Base-by-base conservation (phyloP, 2,113 vertebrate species). In the Amia ocellicauda region DNA sequence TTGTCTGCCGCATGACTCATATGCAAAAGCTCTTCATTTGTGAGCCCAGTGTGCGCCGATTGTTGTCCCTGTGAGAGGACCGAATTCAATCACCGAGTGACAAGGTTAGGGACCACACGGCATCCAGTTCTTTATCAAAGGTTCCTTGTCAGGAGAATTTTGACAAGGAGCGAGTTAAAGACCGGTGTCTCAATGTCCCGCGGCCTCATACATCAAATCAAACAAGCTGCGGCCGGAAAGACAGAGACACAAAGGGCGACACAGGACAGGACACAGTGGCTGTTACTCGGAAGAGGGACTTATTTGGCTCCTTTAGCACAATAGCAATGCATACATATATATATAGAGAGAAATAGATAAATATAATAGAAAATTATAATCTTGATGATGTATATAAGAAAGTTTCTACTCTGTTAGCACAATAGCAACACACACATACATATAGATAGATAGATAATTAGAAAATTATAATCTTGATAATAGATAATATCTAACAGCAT, bases 131-230 rank as follows among this genome's bases (percentile, higher is more conserved):
- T 64, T 60, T 64, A 71, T 66, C 69, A 65, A 58, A 52, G 69
- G 55, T 64, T 52, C 17, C 49, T 31, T 65, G 62, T 65, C 62
- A 59, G 23, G 36, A 42, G 58, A 54, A 51, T 61, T 60, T 69
- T 60, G 64, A 70, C 64, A 81, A 71, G 69, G 36, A 20, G 51
- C 40, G 60, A 62, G 63, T 53, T 43, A 57, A 53, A 61, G 29
- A 71, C 62, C 47, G 41, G 47, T 66, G 65, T 70, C 66, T 66
- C 66, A 68, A 66, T 68, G 66, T 62, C 69, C 66, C 31, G 19
- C 54, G 7, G 42, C 69, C 43, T 69, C 73, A 66, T 74, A 69
- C 66, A 74, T 70, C 68, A 70, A 47, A 68, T 24, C 24, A 28
- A 42, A 41, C 10, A 23, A 36, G 17, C 58, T 19, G 22, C 31